Percentiles rank a stretch among this genome's conserved stretches.
Evolutionary conservation across 2,888 invertebrate species (phyloP).

Genomic region (Amiota communis): DNA sequence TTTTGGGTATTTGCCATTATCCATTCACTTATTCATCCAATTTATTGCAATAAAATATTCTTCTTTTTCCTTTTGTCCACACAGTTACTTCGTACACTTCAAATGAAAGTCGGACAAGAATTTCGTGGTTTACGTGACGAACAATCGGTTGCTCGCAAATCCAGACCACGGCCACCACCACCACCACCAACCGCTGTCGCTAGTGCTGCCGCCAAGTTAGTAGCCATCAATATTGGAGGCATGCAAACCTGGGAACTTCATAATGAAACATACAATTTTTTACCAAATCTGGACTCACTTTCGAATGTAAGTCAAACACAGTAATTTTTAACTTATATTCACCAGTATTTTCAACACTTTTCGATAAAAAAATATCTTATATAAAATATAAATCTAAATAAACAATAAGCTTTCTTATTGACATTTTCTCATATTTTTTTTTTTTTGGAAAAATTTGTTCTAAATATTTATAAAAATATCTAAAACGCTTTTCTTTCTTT

Average conservation of each 20-base stretch:
- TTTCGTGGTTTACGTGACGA: conserved; percentile 32
- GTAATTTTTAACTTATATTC: too few relatives aligned
- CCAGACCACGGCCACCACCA: not conserved
- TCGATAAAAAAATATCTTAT: too few relatives aligned
- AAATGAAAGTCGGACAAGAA: conserved; percentile 44
- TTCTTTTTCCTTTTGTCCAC: not conserved
- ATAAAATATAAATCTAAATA: too few relatives aligned
- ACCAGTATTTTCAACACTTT: too few relatives aligned
- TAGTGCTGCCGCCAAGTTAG: conserved; percentile 30
- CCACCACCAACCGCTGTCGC: not conserved
- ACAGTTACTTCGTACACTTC: conserved; percentile 50
- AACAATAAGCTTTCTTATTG: too few relatives aligned
- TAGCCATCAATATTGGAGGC: conserved; percentile 53
- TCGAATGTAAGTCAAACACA: conserved; percentile 47
- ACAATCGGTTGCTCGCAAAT: conserved; percentile 31
- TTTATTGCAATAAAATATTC: not conserved
- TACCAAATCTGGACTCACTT: conserved; percentile 54
- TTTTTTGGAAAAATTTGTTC: too few relatives aligned
- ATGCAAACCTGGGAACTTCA: conserved; percentile 48
- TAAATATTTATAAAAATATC: too few relatives aligned
- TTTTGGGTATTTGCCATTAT: too few relatives aligned
- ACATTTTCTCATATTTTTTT: too few relatives aligned
- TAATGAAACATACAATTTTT: conserved; percentile 55
- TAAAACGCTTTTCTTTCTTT: too few relatives aligned
- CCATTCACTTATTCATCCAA: not conserved